These are phyloP conservation scores for Allochrocebus solatus DNA, from an alignment of 2,797 vertebrate species.

Conservation along the genomic window DNA sequence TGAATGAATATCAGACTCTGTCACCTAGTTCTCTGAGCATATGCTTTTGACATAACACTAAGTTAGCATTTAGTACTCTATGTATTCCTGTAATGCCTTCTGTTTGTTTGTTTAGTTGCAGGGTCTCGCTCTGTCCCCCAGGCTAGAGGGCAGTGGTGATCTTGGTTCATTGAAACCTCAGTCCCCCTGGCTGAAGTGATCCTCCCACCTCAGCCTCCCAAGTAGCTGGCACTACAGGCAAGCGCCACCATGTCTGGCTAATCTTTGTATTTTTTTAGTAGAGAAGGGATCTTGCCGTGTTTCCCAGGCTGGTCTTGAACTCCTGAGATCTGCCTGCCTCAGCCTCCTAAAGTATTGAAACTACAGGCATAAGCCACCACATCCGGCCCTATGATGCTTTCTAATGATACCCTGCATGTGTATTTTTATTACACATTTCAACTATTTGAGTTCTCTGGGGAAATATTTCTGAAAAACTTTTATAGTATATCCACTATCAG, in stretches of 20 bases:
- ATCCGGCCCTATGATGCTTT: not conserved
- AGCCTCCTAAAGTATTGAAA: not conserved
- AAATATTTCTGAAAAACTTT: conserved; percentile 48
- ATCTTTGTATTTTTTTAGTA: not conserved
- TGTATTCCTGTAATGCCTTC: not conserved
- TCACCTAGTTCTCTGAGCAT: not conserved
- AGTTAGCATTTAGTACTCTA: not conserved
- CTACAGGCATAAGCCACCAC: not conserved
- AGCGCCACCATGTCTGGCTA: not conserved
- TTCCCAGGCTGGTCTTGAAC: not conserved
- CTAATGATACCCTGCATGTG: not conserved
- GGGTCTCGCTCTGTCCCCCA: not conserved
- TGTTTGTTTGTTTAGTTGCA: not conserved
- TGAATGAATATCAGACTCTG: not conserved
- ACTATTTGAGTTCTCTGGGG: conserved; percentile 37
- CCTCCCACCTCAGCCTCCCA: not conserved
- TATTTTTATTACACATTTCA: conserved; percentile 54
- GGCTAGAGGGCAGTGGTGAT: not conserved
- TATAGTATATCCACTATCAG: conserved; percentile 33
- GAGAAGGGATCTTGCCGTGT: not conserved
- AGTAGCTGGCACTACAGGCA: not conserved
- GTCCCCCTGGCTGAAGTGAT: not conserved
- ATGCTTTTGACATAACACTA: not conserved
- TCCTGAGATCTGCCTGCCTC: not conserved
- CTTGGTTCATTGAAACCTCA: not conserved